Base-by-base conservation (phyloP, 1,140 invertebrate genomes). In the Penaeus japonicus region DNA sequence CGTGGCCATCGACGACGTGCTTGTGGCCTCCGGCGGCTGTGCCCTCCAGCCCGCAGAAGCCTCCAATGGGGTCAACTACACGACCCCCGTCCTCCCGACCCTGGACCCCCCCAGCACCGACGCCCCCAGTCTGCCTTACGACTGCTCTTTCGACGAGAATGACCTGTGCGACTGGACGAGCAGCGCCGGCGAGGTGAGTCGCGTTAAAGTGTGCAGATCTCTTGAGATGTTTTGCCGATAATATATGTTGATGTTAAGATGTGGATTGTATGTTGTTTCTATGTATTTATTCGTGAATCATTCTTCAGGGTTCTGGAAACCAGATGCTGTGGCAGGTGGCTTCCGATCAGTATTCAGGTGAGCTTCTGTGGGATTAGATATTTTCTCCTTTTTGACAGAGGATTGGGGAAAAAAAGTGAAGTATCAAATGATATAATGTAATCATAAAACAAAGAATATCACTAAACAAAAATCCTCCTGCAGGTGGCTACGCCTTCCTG, bases 111-210 rank as follows among this genome's bases (percentile, higher is more conserved):
- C 75, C 27, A 78, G 53, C 57, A 65, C 4, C 47, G 22, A 12
- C 20, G 35, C 59, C 27, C 59, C 39, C 5, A 22, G 24, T 32
- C 17, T 82, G 15, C 5, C 20, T n/a, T 80, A 87, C 70, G 85
- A 87, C 85, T 87, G 85, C 53, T 35, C n/a, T n/a, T 87, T 87
- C 81, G 85, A 87, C 32, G 17, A 75, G 57, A 79, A 87, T 53
- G 85, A 87, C 65, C 65, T 87, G 35, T 87, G 85, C 75, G 22
- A 35, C 2, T 87, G 85, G 85, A 81, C 78, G 20, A 87, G 85
- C 65, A n/a, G 39, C n/a, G 1, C 18, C 55, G 47, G 78, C 54
- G 57, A 62, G 18, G 85, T 87, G 39, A 87, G 85, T 54, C 73
- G 15, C 47, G 35, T 7, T 27, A 59, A 32, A 27, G 17, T 30